Evolutionary conservation across 2,113 vertebrate species (phyloP), one percentile per base, ranked within the genome.

Genomic region (Perognathus longimembris): DNA sequence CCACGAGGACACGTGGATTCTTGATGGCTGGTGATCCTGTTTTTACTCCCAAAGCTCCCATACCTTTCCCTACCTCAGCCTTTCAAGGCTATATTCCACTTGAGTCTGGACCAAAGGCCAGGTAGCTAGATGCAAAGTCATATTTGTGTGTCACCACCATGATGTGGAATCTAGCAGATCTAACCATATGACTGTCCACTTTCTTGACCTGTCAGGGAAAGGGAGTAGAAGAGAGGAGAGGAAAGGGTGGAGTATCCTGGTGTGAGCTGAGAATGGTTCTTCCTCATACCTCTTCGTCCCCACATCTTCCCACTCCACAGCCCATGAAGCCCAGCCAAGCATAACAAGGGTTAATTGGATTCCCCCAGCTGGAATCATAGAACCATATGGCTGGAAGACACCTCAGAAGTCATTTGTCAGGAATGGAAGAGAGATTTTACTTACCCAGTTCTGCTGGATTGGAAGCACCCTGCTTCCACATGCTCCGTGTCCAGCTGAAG

Each of bases 341-440:
- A 93, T 90, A 82, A 94, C 92, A 93, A 96, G 90, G 93, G 88
- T 96, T 96, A 93, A 95, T 94, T 96, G 95, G 90, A 95, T 95
- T 93, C 79, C 93, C 93, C 80, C 90, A 94, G 88, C 88, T 94
- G 92, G 83, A 96, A 92, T 95, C 90, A 94, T 88, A 91, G 95
- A 97, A 85, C 94, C 95, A 96, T 92, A 93, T 71, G 81, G 9
- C 90, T 95, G 95, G 90, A 96, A 96, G 71, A 4, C 67, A 95
- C 90, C 82, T 94, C 61, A 28, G 95, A 95, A 90, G 94, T 95
- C 85, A 88, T 88, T 84, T 66, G 17, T 86, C 89, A 85, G 69
- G 77, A 77, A 45, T 80, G 94, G 81, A 95, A 78, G 81, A 96
- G 77, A 88, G 69, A 95, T 96, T 97, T 95, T 93, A 95, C 95